These are phyloP conservation scores for Cyaniris semiargus DNA, from an alignment of 2,888 invertebrate genomes.

Conservation along the genomic window DNA sequence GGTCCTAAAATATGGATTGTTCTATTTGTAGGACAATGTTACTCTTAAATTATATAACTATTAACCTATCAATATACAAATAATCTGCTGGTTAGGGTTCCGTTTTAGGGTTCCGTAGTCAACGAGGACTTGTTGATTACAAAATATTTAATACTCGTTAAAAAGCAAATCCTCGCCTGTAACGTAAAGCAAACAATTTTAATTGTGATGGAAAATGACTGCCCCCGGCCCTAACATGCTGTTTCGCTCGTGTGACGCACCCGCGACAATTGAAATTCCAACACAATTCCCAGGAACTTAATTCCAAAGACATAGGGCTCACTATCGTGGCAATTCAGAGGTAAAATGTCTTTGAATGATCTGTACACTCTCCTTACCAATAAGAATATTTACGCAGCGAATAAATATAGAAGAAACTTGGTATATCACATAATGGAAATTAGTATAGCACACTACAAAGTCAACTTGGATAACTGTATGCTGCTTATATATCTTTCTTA, in stretches of 20 bases:
- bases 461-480: too few relatives aligned
- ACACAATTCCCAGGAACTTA: not conserved
- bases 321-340: not conserved
- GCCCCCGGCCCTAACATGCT: not conserved
- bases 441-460: too few relatives aligned
- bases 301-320: not conserved
- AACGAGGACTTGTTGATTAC: too few relatives aligned
- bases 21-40: too few relatives aligned
- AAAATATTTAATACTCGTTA: not conserved
- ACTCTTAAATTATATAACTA: too few relatives aligned
- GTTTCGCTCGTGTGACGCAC: not conserved
- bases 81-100: too few relatives aligned
- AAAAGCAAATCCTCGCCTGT: not conserved
- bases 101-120: too few relatives aligned
- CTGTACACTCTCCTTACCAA: not conserved
- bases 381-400: not conserved
- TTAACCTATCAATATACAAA: too few relatives aligned
- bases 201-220: slow-evolving; percentile 24
- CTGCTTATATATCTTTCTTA: too few relatives aligned
- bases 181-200: slow-evolving; percentile 6
- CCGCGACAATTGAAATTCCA: slow-evolving; percentile 13
- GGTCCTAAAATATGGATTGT: too few relatives aligned
- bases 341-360: not conserved
- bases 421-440: too few relatives aligned
- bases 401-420: too few relatives aligned